Evolutionary conservation across 2,797 vertebrate species (phyloP), one percentile per base, ranked within the genome.

Genomic region (Gila robusta): DNA sequence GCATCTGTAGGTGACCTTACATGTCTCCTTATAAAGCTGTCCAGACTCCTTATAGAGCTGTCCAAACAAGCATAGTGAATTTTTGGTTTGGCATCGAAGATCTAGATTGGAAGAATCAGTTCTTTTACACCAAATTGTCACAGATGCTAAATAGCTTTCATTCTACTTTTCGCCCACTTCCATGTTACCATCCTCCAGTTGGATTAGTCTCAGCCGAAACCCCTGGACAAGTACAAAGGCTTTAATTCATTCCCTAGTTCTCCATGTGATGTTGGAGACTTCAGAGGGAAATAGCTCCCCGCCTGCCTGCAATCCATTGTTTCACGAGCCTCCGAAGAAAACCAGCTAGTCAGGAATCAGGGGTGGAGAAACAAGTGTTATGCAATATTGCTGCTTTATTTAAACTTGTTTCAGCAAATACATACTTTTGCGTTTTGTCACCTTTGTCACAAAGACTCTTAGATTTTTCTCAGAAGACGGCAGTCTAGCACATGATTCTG

Each of bases 31-130:
- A 32, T 28, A 16, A 26, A 32, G 32, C 32, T 32, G 32, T 32
- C 1, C 32, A 2, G 32, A 32, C 6, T 66, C 64, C 28, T 66
- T 32, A 32, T 32, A 17, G 62, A 66, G 62, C 28, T 8, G 28
- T 66, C 14, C 16, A 66, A 32, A 66, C 26, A 66, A 66, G 16
- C 28, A 28, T 16, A 0, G 14, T 17, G 14, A 16, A 7, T 32
- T 66, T 32, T 66, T 32, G 26, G 9, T 59, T 66, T 32, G 62
- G 6, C 2, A 17, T 66, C 6, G 6, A 66, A 32, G 28, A 66
- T 66, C 6, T 66, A 96, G 93, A 98, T 99, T 76, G 96, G 97
- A 28, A 96, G 96, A 49, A 49, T 67, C 78, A 0, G 39, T 19
- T 39, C 1, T n/a, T 21, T 56, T 21, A 39, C 21, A 23, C 37